Base-by-base conservation (phyloP, 2,113 vertebrate genomes). In the Toxotes jaculatrix region DNA sequence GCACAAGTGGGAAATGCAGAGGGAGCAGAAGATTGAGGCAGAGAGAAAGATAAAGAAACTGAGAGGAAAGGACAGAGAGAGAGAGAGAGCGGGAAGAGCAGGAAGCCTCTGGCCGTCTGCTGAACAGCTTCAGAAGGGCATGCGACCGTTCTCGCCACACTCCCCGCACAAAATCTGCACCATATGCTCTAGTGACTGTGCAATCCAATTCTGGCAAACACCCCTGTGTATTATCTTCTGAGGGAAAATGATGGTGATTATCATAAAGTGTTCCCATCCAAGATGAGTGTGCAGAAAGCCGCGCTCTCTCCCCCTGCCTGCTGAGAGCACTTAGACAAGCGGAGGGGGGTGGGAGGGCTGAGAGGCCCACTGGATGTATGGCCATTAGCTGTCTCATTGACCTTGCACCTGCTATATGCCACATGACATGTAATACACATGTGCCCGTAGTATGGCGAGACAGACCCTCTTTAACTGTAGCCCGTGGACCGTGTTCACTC, bases 211-310 rank as follows among this genome's bases (percentile, higher is more conserved):
- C 87, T 93, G 93, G 91, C 92, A 93, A 83, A 80, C 63, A 42
- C 49, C 77, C 56, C 82, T 76, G 77, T 63, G 79, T 82, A 86
- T 94, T 90, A 93, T 91, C 93, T 85, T 89, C 87, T 87, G 83
- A 80, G 73, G 87, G 92, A 84, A 93, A 94, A 94, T 92, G 72
- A 93, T 82, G 89, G 92, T 93, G 82, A 94, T 94, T 93, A 94
- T 85, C 90, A 91, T 81, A 93, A 95, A 95, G 92, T 92, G 93
- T 93, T 95, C 87, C 94, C 93, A 94, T 94, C 90, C 90, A 93
- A 76, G 89, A 92, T 85, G 78, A 88, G 78, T 51, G 66, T 71
- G 70, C 73, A 38, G 49, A 73, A 80, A 57, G 51, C 32, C 2
- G 27, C 63, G 67, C 71, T 68, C 80, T 42, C 69, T 82, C 68